Evolutionary conservation across 2,888 invertebrate species (phyloP), one percentile per base, ranked within the genome.

Genomic region (Drymonia ruficornis): DNA sequence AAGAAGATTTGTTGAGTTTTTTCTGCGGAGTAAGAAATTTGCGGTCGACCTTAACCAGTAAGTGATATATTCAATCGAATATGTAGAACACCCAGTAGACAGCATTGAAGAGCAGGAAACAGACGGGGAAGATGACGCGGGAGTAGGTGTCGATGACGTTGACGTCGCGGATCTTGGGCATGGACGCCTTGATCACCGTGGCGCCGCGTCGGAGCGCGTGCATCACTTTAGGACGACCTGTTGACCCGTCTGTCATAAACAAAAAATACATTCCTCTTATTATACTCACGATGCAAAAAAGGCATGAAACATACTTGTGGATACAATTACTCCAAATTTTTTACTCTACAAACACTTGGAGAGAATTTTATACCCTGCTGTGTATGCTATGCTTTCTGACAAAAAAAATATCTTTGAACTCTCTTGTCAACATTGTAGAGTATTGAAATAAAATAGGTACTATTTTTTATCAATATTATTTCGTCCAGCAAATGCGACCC

Each of bases 81-180:
- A 97, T 95, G 84, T 98, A 98, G 89, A 98, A 99, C 73, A 96
- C 95, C 99, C 99, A 99, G 87, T 99, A 99, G 71, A 97, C 96
- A 42, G 97, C 96, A 86, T 99, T 99, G 93, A 99, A 99, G 68
- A 98, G 93, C 78, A 99, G 95, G 87, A 99, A 99, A 72, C 98
- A 96, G 63, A 99, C 96, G 0, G 99, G 99, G 86, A 99, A 99
- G 63, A 99, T 94, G 76, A 99, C 96, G 71, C 99, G 94, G 36
- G 99, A 99, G 87, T 99, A 99, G 78, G 99, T 99, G 91, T 99
- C 99, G 79, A 99, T 99, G 69, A 99, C 96, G 87, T 99, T 99
- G 59, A 99, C 99, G 88, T 99, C 99, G 76, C 98, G 96, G 70
- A 99, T 98, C 90, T 96, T 97, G n/a, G 98, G 98, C 94, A 98